Evolutionary conservation across 2,797 vertebrate genomes (phyloP).

Genomic region (Glyptemys insculpta): DNA sequence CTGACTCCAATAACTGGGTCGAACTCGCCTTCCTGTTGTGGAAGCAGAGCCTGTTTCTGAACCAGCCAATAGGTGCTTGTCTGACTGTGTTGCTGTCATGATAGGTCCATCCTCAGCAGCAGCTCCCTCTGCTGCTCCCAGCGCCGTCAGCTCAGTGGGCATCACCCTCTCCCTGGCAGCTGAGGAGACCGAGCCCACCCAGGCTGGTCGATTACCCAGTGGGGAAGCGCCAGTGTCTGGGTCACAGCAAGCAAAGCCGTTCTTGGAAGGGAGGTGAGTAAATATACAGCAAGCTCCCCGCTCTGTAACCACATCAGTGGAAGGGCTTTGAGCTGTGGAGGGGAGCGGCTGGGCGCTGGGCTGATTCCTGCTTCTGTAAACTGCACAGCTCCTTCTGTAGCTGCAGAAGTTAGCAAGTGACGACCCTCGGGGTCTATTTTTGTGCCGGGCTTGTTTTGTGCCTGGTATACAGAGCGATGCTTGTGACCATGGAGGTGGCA

Average conservation of each 20-base stretch:
- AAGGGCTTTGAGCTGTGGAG: not conserved
- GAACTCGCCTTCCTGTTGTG: not conserved
- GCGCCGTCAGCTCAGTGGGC: not conserved
- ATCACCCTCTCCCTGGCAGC: constrained; percentile 23
- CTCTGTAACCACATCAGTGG: not conserved
- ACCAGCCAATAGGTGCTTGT: not conserved
- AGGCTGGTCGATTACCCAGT: not conserved
- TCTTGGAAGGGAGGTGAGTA: constrained; percentile 58
- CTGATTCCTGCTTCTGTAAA: not conserved
- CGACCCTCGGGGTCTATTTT: not conserved
- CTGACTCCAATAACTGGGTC: not conserved
- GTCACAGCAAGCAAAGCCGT: not conserved
- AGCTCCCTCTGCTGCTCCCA: not conserved
- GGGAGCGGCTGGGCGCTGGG: not conserved
- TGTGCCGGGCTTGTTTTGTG: not conserved
- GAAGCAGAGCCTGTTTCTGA: not conserved
- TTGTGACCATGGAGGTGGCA: not conserved
- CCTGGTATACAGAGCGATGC: not conserved
- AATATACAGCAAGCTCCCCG: not conserved
- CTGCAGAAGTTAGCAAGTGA: not conserved
- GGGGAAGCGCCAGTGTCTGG: not conserved
- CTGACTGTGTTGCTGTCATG: not conserved
- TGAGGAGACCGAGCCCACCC: constrained; percentile 6
- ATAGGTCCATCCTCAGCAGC: not conserved
- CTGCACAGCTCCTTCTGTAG: not conserved